Percentiles rank a stretch among this genome's conserved stretches.
Conservation (phyloP, 2,113 vertebrate genomes). For the Phyllostomus hastatus region DNA sequence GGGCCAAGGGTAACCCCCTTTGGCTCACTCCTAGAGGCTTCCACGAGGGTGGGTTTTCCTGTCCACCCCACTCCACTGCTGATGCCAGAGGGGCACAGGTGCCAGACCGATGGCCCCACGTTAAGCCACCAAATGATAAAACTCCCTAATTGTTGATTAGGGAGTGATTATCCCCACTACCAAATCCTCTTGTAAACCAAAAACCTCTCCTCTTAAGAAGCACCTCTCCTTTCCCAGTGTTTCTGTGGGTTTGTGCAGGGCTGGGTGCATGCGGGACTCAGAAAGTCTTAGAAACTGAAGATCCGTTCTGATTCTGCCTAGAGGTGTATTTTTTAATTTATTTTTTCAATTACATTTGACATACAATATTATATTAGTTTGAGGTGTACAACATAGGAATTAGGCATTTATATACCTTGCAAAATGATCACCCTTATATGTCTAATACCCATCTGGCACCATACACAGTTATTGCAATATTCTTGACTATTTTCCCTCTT, state of each 20-base stretch:
- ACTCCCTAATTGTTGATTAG: not conserved
- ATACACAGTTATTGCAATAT: too few species aligned
- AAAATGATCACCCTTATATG: not conserved
- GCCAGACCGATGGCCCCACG: not conserved
- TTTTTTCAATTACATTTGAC: not conserved
- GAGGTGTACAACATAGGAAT: not conserved
- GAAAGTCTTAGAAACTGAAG: not conserved
- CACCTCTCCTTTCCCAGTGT: not conserved
- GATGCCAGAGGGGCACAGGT: not conserved
- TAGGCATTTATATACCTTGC: not conserved
- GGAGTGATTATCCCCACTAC: not conserved
- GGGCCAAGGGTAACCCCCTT: not conserved
- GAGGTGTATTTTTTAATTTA: not conserved
- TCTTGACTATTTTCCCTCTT: not conserved
- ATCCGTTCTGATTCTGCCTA: not conserved
- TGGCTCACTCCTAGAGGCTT: not conserved
- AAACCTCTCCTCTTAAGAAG: not conserved
- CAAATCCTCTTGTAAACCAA: not conserved
- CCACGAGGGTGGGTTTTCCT: not conserved
- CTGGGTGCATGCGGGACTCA: not conserved
- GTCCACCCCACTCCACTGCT: not conserved
- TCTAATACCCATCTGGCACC: not conserved
- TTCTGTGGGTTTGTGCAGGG: not conserved
- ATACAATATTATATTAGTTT: not conserved
- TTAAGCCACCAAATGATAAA: not conserved